phyloP scores from a whole-genome alignment of 2,797 vertebrate species.

The Siniperca obscura region DNA sequence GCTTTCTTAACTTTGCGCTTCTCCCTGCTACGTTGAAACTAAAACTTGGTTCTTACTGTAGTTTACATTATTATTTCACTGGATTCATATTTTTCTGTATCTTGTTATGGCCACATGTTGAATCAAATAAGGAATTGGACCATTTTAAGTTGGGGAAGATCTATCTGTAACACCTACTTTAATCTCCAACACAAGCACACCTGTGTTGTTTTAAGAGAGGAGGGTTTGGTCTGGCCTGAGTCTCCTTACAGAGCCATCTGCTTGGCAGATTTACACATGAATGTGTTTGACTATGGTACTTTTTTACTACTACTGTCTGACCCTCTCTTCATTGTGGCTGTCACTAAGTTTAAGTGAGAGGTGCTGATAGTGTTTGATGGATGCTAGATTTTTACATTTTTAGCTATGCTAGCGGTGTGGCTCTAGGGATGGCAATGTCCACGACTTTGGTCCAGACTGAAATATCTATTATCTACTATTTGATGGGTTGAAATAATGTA shows the following conservation, averaged over 20 bases:
- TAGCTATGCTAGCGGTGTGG: no score
- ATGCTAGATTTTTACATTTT: not conserved
- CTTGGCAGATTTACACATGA: conserved; percentile 32
- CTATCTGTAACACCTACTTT: conserved; percentile 33
- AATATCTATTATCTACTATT: not conserved
- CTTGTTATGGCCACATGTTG: conserved; percentile 3
- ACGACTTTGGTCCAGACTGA: not conserved
- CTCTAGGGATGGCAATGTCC: not conserved
- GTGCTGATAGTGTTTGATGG: not conserved
- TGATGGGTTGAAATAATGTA: no score
- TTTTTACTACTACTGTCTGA: not conserved
- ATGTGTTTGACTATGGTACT: not conserved
- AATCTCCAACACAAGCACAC: conserved; percentile 20
- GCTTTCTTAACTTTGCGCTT: not conserved
- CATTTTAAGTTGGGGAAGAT: not conserved
- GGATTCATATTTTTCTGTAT: not conserved
- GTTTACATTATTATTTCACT: not conserved
- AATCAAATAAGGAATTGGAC: conserved; percentile 3
- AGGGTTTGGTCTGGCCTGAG: conserved; percentile 7
- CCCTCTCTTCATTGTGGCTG: not conserved
- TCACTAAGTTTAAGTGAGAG: not conserved
- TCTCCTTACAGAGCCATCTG: conserved; percentile 38
- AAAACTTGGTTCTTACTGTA: not conserved
- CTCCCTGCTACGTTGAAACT: not conserved
- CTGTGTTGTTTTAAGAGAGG: conserved; percentile 45